These are phyloP conservation scores for Eupristina koningsbergeri DNA, from an alignment of 1,140 invertebrate genomes.

Conservation along the genomic window DNA sequence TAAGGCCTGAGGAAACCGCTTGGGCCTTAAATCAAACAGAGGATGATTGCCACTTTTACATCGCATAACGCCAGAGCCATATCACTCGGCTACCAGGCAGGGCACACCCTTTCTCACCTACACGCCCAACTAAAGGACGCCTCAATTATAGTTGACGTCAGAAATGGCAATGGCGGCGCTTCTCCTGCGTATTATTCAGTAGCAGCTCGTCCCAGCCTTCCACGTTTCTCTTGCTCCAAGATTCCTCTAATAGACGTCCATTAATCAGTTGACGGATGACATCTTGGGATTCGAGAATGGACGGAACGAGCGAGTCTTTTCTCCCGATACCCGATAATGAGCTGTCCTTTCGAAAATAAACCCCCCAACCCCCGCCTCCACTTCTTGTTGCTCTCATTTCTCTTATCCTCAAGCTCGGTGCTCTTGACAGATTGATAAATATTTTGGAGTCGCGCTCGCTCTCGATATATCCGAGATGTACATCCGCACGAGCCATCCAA, in stretches of 20 bases:
- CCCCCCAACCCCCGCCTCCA: background rate
- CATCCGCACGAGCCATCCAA: background rate
- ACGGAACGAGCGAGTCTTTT: slow-evolving; percentile 4
- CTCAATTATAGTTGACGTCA: too few relatives aligned
- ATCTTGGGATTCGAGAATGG: slow-evolving; percentile 18
- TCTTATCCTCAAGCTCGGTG: background rate
- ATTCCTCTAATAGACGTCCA: slow-evolving; percentile 40
- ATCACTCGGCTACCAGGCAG: background rate
- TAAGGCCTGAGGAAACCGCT: background rate
- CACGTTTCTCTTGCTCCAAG: background rate
- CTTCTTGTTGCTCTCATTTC: background rate
- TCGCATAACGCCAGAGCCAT: background rate
- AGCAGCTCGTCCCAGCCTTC: background rate
- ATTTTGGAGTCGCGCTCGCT: slow-evolving; percentile 24
- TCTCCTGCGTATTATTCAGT: slow-evolving; percentile 29
- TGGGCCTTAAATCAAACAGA: background rate
- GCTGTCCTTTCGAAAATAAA: slow-evolving; percentile 8
- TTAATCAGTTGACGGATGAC: slow-evolving; percentile 46
- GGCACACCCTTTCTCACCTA: background rate
- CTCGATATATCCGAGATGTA: background rate
- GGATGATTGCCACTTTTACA: background rate
- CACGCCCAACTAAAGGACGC: too few relatives aligned
- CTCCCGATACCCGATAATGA: slow-evolving; percentile 42
- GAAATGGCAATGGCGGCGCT: too few relatives aligned
- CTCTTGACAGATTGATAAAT: slow-evolving; percentile 44